These are phyloP conservation scores for Brenthis hecate DNA, from an alignment of 2,888 invertebrate genomes.

Conservation along the genomic window DNA sequence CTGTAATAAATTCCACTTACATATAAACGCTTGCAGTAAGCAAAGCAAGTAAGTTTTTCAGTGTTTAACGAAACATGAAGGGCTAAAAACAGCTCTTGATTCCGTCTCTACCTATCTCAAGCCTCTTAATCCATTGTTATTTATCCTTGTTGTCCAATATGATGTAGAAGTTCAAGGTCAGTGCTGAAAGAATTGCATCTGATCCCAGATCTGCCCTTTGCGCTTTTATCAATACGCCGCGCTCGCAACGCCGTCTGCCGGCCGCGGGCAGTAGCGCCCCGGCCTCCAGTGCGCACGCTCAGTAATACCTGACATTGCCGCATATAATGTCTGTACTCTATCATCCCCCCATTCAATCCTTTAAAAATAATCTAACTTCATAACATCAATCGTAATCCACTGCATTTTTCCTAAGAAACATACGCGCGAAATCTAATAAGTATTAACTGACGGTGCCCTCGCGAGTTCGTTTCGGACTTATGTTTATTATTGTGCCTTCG, in stretches of 20 bases:
- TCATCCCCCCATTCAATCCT: constrained; percentile 64
- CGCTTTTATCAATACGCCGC: constrained; percentile 75
- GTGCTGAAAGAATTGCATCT: constrained; percentile 56
- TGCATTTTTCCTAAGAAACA: neutral
- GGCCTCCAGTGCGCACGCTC: constrained; percentile 75
- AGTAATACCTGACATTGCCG: constrained; percentile 64
- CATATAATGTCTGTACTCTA: constrained; percentile 57
- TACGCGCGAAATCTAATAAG: constrained; percentile 12
- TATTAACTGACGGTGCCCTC: neutral
- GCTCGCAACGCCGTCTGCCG: constrained; percentile 67
- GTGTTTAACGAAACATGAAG: constrained; percentile 9
- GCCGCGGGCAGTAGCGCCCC: constrained; percentile 60
- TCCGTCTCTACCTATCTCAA: constrained; percentile 6
- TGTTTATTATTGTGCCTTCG: constrained; percentile 63
- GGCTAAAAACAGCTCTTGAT: constrained; percentile 8
- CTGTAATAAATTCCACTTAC: too few species aligned
- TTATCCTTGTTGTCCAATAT: constrained; percentile 68
- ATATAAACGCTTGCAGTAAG: constrained; percentile 24
- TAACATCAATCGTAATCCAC: constrained; percentile 42
- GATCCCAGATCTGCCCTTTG: constrained; percentile 58
- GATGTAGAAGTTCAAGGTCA: constrained; percentile 75
- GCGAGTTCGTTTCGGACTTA: constrained; percentile 45
- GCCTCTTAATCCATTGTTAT: constrained; percentile 24
- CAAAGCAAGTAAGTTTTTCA: constrained; percentile 19
- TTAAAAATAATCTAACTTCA: constrained; percentile 53